Conservation (phyloP, 2,113 vertebrate species). For the Typhlomys cinereus region DNA sequence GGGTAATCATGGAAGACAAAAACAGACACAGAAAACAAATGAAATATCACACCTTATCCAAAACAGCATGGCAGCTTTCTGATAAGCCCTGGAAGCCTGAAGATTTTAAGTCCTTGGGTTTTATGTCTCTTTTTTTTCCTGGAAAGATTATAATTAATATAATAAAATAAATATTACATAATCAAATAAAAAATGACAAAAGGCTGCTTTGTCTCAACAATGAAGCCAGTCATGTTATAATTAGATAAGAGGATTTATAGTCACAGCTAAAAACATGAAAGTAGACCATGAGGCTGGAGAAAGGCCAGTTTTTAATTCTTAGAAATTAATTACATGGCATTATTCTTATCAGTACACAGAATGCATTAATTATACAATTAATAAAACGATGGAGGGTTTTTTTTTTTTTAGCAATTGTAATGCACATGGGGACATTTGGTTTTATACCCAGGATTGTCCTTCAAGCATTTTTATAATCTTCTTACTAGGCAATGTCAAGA, state of each 20-base stretch:
- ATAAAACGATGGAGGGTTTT: constrained; percentile 85
- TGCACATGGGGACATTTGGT: constrained; percentile 81
- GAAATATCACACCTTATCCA: constrained; percentile 86
- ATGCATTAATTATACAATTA: constrained; percentile 91
- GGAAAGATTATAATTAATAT: constrained; percentile 83
- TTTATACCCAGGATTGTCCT: constrained; percentile 85
- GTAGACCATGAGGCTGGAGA: constrained; percentile 86
- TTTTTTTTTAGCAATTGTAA: constrained; percentile 75
- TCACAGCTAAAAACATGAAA: constrained; percentile 88
- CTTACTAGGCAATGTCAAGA: constrained; percentile 86
- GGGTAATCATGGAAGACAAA: constrained; percentile 89
- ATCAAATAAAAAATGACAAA: constrained; percentile 85
- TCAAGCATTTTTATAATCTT: constrained; percentile 87
- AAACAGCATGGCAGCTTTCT: constrained; percentile 81
- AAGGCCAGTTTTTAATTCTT: constrained; percentile 88
- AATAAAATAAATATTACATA: constrained; percentile 85
- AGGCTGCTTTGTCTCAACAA: constrained; percentile 84
- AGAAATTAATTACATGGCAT: constrained; percentile 91
- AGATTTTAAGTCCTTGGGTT: constrained; percentile 74
- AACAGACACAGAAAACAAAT: constrained; percentile 87
- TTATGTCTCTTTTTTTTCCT: constrained; percentile 70
- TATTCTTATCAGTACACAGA: constrained; percentile 90
- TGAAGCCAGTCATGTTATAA: constrained; percentile 89
- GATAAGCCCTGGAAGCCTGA: constrained; percentile 84
- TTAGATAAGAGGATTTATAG: constrained; percentile 90